A percentile compares a stretch with the other conserved stretches of the same genome.
These are phyloP conservation scores for Trididemnum miniatum DNA, from an alignment of 23 tunicate genomes.

Conservation along the genomic window DNA sequence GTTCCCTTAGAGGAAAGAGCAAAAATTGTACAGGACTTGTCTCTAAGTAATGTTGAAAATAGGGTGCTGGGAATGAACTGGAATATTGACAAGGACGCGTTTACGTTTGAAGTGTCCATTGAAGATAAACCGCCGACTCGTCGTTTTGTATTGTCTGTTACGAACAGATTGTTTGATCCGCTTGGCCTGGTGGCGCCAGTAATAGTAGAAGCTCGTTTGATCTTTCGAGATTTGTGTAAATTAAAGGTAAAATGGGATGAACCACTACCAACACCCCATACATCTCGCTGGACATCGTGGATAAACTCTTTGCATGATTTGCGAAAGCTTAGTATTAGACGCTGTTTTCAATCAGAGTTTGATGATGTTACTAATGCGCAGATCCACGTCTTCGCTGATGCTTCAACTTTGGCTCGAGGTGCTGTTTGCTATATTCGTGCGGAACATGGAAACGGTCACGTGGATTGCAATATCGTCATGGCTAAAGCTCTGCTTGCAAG, in stretches of 20 bases:
- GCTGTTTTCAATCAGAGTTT: background rate
- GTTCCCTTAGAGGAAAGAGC: conserved; percentile 34
- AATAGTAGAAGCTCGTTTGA: background rate
- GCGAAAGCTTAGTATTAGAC: background rate
- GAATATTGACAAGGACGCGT: background rate
- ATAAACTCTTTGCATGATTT: background rate
- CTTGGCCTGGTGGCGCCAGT: conserved; percentile 34
- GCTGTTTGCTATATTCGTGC: conserved; percentile 19
- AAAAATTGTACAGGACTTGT: background rate
- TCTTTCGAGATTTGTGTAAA: conserved; percentile 4
- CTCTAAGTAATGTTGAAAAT: background rate
- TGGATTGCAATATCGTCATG: conserved; percentile 20
- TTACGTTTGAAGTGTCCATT: background rate
- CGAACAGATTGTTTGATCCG: conserved; percentile 30
- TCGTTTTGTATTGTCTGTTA: conserved; percentile 15
- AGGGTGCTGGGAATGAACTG: conserved; percentile 19
- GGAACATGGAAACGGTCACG: background rate
- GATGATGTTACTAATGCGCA: background rate
- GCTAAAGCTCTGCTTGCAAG: conserved; percentile 26
- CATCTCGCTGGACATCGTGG: background rate
- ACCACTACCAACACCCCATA: background rate
- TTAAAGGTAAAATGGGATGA: conserved; percentile 26
- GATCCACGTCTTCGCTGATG: conserved; percentile 37
- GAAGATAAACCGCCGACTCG: conserved; percentile 23
- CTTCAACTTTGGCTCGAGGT: conserved; percentile 16